Conservation (phyloP, 2,888 invertebrate species). For the Aleiodes testaceus region DNA sequence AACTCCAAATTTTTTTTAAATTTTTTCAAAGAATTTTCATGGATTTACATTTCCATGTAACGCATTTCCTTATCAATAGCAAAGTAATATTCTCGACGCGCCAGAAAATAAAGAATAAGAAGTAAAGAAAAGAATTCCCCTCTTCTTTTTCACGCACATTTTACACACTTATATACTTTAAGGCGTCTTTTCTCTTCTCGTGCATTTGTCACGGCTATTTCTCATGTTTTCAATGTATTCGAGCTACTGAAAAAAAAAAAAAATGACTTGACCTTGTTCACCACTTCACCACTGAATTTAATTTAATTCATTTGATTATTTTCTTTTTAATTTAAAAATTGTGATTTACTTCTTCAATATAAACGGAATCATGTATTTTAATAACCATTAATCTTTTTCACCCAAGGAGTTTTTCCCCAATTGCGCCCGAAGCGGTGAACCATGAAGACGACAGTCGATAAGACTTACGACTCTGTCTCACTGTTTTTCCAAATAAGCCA, state of each 20-base stretch:
- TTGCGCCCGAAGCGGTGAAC: slow-evolving; percentile 53
- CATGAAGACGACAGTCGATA: slow-evolving; percentile 52
- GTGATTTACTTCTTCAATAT: background rate
- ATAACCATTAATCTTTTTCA: slow-evolving; percentile 60
- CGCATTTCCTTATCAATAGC: slow-evolving; percentile 61
- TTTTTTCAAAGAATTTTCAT: slow-evolving; percentile 58
- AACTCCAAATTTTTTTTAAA: background rate
- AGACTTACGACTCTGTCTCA: slow-evolving; percentile 42
- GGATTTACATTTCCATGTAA: slow-evolving; percentile 65
- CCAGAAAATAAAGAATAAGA: slow-evolving; percentile 28
- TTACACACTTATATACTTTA: slow-evolving; percentile 10
- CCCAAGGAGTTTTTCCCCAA: slow-evolving; percentile 49
- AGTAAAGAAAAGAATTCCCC: slow-evolving; percentile 23
- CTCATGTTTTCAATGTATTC: slow-evolving; percentile 18
- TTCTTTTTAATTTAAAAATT: background rate
- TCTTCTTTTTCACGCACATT: slow-evolving; percentile 23
- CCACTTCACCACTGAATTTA: slow-evolving; percentile 31
- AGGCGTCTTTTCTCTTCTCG: slow-evolving; percentile 36
- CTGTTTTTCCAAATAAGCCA: slow-evolving; percentile 37
- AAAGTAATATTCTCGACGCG: slow-evolving; percentile 28
- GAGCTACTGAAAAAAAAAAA: slow-evolving; percentile 33
- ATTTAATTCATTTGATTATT: no score
- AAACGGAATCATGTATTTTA: slow-evolving; percentile 53
- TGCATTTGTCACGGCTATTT: slow-evolving; percentile 34
- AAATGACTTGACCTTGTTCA: no score